Percentiles rank a stretch among this genome's conserved stretches.
These are phyloP conservation scores for Calliopsis andreniformis DNA, from an alignment of 1,140 invertebrate species.

Conservation along the genomic window DNA sequence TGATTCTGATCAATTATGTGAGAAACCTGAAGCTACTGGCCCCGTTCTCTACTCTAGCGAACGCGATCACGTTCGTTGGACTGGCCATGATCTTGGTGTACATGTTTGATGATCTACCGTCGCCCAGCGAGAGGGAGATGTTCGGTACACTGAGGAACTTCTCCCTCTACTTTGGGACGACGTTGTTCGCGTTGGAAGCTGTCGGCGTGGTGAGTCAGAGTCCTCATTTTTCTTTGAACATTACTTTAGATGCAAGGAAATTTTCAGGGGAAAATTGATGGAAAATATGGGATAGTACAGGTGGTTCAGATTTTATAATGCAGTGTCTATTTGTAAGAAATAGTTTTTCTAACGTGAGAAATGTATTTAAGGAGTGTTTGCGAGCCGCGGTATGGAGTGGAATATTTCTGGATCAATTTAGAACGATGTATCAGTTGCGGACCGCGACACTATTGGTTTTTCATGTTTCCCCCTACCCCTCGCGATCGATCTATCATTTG, in stretches of 20 bases:
- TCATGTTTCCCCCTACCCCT: constrained; percentile 9
- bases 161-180: constrained; percentile 92
- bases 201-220: constrained; percentile 89
- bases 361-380: too few relatives aligned
- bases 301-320: too few relatives aligned
- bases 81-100: constrained; percentile 87
- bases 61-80: constrained; percentile 87
- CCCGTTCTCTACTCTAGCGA: constrained; percentile 91
- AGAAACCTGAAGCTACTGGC: constrained; percentile 90
- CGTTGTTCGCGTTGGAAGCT: constrained; percentile 94
- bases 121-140: constrained; percentile 82
- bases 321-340: too few relatives aligned
- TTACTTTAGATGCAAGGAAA: too few relatives aligned
- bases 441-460: not conserved
- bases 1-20: constrained; percentile 88
- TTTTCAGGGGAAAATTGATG: too few relatives aligned
- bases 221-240: not conserved
- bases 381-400: not conserved
- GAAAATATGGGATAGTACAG: too few relatives aligned
- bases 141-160: constrained; percentile 83
- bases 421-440: constrained; percentile 3
- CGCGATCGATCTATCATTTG: constrained; percentile 39
- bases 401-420: constrained; percentile 32
- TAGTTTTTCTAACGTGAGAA: too few relatives aligned
- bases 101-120: constrained; percentile 84